phyloP scores from a whole-genome alignment of 2,888 invertebrate species.

The Hypercompe scribonia region DNA sequence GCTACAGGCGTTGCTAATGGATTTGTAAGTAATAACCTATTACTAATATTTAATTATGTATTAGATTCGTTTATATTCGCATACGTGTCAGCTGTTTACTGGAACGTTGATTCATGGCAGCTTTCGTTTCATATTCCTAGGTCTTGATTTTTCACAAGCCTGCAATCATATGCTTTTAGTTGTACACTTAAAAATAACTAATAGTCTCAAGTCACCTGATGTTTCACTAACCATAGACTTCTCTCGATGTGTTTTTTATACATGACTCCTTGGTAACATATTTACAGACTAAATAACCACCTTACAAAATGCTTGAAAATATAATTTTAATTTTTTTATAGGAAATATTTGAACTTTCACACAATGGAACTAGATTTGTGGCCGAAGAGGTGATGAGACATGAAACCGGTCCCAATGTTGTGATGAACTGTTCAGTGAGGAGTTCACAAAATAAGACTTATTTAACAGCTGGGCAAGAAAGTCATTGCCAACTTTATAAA shows the following conservation, averaged over 20 bases:
- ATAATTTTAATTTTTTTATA: conserved; percentile 72
- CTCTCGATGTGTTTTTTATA: not conserved
- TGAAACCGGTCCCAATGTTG: conserved; percentile 95
- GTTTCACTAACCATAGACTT: conserved; percentile 1
- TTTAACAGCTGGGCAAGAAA: conserved; percentile 96
- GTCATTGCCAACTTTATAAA: conserved; percentile 94
- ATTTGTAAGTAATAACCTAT: conserved; percentile 90
- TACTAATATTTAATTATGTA: conserved; percentile 30
- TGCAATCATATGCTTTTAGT: conserved; percentile 15
- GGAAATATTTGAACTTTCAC: conserved; percentile 97
- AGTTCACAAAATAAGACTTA: conserved; percentile 91
- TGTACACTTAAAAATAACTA: conserved; percentile 2
- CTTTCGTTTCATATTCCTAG: conserved; percentile 21
- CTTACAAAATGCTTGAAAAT: not conserved
- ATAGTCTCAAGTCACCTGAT: conserved; percentile 4
- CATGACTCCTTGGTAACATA: not conserved
- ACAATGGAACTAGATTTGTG: conserved; percentile 93
- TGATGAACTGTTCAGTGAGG: conserved; percentile 95
- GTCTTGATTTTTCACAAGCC: conserved; percentile 26
- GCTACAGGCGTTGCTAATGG: conserved; percentile 99
- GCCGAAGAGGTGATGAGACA: conserved; percentile 96
- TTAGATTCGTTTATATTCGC: conserved; percentile 30
- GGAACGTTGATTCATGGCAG: conserved; percentile 40
- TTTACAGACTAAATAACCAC: not conserved
- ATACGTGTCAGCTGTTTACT: conserved; percentile 69